phyloP scores from a whole-genome alignment of 2,797 vertebrate species.

The Silurus lanzhouensis region DNA sequence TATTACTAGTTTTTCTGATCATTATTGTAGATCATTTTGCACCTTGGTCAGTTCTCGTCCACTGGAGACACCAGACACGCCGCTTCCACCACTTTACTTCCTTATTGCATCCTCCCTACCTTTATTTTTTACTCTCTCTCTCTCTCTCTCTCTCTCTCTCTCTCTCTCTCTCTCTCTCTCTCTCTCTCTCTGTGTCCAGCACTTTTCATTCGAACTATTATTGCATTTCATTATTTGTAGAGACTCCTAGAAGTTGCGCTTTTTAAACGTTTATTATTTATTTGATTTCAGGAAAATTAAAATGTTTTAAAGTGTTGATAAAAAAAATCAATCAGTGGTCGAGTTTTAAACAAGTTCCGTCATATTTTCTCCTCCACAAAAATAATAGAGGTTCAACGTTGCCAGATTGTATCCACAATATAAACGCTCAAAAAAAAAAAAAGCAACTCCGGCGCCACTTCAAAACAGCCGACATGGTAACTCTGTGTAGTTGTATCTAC shows the following conservation, averaged over 20 bases:
- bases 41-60: constrained; percentile 13
- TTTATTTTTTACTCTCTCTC: constrained; percentile 11
- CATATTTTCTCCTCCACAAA: background rate
- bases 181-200: background rate
- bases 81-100: constrained; percentile 49
- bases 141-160: background rate
- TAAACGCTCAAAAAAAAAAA: background rate
- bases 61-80: constrained; percentile 32
- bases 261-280: too few species aligned
- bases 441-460: background rate
- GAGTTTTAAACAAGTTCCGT: background rate
- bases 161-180: too few species aligned
- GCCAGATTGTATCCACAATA: background rate
- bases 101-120: constrained; percentile 57
- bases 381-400: background rate
- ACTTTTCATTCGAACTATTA: too few species aligned
- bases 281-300: background rate
- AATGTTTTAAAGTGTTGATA: background rate
- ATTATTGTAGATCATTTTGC: background rate
- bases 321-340: background rate
- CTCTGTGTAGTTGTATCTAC: background rate
- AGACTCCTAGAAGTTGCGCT: too few species aligned
- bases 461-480: background rate
- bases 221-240: too few species aligned
- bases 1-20: background rate